Percentiles rank a stretch among this genome's conserved stretches.
Conservation (phyloP, 2,888 invertebrate species). For the Prosopocoilus inquinatus region DNA sequence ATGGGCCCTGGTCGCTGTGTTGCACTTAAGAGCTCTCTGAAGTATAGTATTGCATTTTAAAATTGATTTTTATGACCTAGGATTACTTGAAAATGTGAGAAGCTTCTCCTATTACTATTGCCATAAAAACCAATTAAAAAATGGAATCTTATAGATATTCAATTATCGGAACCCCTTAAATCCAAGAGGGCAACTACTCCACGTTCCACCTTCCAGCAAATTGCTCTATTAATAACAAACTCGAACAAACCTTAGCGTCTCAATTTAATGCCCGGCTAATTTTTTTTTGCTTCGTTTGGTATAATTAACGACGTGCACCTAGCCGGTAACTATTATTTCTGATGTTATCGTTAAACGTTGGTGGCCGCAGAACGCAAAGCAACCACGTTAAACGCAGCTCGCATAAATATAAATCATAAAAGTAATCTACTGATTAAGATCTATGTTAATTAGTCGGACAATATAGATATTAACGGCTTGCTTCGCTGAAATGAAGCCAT, state of each 20-base stretch:
- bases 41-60: too few species aligned
- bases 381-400: neutral
- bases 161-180: too few species aligned
- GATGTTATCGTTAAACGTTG: constrained; percentile 6
- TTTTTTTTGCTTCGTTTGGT: neutral
- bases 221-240: too few species aligned
- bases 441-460: constrained; percentile 27
- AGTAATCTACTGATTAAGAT: constrained; percentile 30
- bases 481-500: neutral
- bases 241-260: neutral
- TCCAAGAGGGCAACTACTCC: too few species aligned
- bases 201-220: too few species aligned
- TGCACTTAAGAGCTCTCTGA: too few species aligned
- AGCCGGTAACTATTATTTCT: neutral
- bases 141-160: too few species aligned
- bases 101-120: too few species aligned
- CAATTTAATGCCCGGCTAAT: neutral
- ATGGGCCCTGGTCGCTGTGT: too few species aligned
- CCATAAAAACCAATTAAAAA: too few species aligned
- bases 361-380: constrained; percentile 1
- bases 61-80: too few species aligned
- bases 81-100: too few species aligned
- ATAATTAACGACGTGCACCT: constrained; percentile 1
- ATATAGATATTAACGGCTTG: constrained; percentile 25
- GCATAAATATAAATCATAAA: constrained; percentile 25